phyloP scores from a whole-genome alignment of 1,140 invertebrate species.

The Dinoponera quadriceps region DNA sequence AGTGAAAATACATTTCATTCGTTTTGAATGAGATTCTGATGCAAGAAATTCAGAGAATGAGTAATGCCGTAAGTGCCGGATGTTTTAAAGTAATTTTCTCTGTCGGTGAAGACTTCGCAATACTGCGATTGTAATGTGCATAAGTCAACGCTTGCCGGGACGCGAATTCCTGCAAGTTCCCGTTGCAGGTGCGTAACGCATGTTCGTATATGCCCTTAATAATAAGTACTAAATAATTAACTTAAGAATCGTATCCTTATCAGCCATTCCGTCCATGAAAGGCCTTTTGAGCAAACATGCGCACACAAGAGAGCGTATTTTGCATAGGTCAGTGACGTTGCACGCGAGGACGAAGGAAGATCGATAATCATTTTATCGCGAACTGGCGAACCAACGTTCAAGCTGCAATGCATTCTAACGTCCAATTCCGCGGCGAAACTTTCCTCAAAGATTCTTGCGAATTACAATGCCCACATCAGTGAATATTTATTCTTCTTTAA shows the following conservation, averaged over 20 bases:
- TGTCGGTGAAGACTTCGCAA: neutral
- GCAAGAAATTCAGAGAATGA: no score
- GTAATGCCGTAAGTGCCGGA: neutral
- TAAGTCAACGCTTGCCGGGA: neutral
- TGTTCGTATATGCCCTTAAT: constrained; percentile 75
- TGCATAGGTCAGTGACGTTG: constrained; percentile 76
- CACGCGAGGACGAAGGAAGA: constrained; percentile 25
- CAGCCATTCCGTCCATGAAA: constrained; percentile 82
- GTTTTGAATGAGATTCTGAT: no score
- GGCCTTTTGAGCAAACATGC: constrained; percentile 76
- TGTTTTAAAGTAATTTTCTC: neutral
- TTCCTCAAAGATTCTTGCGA: neutral
- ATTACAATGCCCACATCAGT: neutral
- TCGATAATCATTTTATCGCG: constrained; percentile 40
- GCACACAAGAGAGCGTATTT: constrained; percentile 62
- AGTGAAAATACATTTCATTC: no score
- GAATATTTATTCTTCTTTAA: neutral
- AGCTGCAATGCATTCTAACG: constrained; percentile 13
- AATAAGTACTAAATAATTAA: constrained; percentile 33
- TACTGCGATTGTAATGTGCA: neutral
- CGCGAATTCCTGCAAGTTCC: neutral
- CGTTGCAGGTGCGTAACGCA: neutral
- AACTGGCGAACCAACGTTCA: constrained; percentile 10
- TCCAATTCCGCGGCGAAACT: constrained; percentile 33
- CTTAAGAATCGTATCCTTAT: constrained; percentile 73